Base-by-base conservation (phyloP, 2,888 invertebrate species). In the Anodontia alba region DNA sequence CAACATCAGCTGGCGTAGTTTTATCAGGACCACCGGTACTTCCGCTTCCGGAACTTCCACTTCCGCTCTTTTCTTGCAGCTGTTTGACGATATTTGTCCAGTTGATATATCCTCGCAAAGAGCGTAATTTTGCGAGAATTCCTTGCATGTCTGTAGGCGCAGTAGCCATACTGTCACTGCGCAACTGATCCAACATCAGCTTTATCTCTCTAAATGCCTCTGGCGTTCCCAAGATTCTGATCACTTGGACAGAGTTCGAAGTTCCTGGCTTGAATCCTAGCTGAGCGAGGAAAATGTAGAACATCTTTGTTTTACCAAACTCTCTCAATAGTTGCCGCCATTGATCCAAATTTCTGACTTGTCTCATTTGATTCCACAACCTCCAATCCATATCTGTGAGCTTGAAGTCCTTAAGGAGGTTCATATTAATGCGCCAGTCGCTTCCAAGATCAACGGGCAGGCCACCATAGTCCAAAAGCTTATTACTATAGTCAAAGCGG, bases 201-300 rank as follows among this genome's bases (percentile, higher is more conserved):
- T 72, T 73, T 49, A 89, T 81, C 26, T 86, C 78, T 23, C 73
- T 74, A 23, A 78, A 85, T 1, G 84, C 89, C 69, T 87, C 81
- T 0, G 87, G 87, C n/a, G 87, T 83, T 23, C 87, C 72, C n/a
- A 89, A 72, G 23, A 88, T 83, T 26, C 86, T 54, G 1, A 89
- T 75, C n/a, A 89, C 87, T 68, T 89, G 89, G 42, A 84, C 54
- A 12, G 86, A 87, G 62, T 86, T 86, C 0, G 86, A 78, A 5
- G 89, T 86, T 62, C 87, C 83, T 0, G 89, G 88, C 54, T 87
- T 84, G 69, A 89, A 88, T 15, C 89, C 89, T 33, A 89, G 76
- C 36, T 84, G 83, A 38, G 83, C 84, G 0, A 89, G 78, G 51
- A 89, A 83, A 10, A 87, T 86, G 57, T 84, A 84, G 74, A 89